A percentile compares a stretch with the other conserved stretches of the same genome.
phyloP scores from a whole-genome alignment of 1,140 invertebrate species.

The Gryllus bimaculatus region DNA sequence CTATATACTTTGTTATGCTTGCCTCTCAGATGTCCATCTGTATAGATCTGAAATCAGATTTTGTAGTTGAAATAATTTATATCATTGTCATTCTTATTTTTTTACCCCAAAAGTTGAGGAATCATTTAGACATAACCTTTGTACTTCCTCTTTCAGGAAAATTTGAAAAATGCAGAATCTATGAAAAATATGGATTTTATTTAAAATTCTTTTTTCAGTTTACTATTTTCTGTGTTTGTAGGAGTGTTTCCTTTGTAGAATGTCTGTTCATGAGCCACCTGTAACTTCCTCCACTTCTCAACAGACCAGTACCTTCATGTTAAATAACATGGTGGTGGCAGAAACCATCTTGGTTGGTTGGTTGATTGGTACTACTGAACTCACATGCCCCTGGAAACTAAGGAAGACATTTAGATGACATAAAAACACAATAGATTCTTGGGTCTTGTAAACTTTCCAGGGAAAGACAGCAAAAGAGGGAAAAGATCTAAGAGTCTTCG shows the following conservation, averaged over 20 bases:
- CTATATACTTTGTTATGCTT: not conserved
- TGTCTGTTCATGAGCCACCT: not conserved
- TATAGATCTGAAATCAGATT: not conserved
- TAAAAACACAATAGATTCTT: slow-evolving; percentile 19
- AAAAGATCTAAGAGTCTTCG: slow-evolving; percentile 54
- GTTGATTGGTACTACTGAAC: slow-evolving; percentile 13
- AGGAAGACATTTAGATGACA: slow-evolving; percentile 10
- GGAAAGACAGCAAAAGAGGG: slow-evolving; percentile 50
- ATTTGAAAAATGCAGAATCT: not conserved
- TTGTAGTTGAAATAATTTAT: not conserved
- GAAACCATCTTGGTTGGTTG: slow-evolving; percentile 15
- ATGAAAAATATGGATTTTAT: not conserved
- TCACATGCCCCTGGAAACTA: slow-evolving; percentile 9
- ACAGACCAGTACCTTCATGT: slow-evolving; percentile 3
- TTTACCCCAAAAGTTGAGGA: too few relatives aligned
- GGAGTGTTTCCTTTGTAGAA: not conserved
- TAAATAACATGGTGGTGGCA: slow-evolving; percentile 15
- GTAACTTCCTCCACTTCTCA: slow-evolving; percentile 3
- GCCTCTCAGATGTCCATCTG: not conserved
- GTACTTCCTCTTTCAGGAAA: too few relatives aligned
- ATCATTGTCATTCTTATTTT: too few relatives aligned
- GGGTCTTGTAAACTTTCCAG: slow-evolving; percentile 35
- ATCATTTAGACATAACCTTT: too few relatives aligned
- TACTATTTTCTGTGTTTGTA: not conserved
- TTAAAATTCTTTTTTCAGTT: not conserved